Percentiles rank a stretch among this genome's conserved stretches.
phyloP scores from a whole-genome alignment of 2,113 vertebrate genomes.

The Mus pahari region DNA sequence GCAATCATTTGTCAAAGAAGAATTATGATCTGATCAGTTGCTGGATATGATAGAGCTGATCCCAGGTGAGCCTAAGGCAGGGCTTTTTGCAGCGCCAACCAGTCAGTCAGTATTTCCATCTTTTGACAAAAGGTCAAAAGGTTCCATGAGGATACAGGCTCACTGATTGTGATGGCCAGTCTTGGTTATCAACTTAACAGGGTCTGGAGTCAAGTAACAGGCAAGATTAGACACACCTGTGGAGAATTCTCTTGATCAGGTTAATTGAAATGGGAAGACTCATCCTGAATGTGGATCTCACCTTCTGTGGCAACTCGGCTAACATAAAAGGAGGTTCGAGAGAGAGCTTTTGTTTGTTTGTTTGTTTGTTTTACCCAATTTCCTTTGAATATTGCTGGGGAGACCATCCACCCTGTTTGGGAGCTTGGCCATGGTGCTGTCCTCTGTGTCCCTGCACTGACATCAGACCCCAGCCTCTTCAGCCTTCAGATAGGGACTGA shows the following conservation, averaged over 20 bases:
- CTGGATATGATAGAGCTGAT: background rate
- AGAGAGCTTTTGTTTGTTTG: background rate
- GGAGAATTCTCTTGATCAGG: background rate
- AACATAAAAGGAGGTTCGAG: background rate
- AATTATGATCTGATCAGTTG: background rate
- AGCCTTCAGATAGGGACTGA: background rate
- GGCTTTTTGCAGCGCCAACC: background rate
- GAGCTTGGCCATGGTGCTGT: background rate
- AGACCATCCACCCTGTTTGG: background rate
- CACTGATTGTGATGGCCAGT: background rate
- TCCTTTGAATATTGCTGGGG: background rate
- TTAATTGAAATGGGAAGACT: background rate
- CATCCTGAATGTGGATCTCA: background rate
- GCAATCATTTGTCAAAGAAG: background rate
- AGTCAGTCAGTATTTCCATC: background rate
- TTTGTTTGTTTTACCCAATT: background rate
- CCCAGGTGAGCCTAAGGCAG: background rate
- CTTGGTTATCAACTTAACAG: background rate
- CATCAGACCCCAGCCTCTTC: background rate
- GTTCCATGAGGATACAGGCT: background rate
- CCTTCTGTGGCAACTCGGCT: background rate
- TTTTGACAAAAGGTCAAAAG: conserved; percentile 1
- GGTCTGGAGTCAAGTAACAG: background rate
- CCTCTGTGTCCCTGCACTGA: background rate
- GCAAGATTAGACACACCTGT: background rate